Percentiles rank a stretch among this genome's conserved stretches.
Evolutionary conservation across 2,113 vertebrate genomes (phyloP).

Genomic region (Pomatorhinus ruficollis): DNA sequence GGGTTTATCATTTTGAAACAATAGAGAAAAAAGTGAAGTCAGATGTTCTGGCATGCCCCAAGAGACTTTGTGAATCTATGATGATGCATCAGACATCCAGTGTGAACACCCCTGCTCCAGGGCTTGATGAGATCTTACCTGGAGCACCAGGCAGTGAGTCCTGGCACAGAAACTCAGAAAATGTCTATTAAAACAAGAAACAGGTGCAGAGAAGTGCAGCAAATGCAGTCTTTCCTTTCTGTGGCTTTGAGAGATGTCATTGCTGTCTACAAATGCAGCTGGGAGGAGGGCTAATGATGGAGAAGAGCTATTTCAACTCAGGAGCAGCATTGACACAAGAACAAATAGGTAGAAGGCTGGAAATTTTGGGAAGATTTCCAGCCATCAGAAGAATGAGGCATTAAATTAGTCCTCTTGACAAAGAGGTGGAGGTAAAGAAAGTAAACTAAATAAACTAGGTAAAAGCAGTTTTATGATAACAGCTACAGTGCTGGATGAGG

Average conservation of each 20-base stretch:
- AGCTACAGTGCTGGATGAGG: neutral
- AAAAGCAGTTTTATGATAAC: neutral
- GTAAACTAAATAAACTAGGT: neutral
- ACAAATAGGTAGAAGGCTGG: neutral
- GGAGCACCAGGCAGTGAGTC: neutral
- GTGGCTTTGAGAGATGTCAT: neutral
- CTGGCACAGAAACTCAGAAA: neutral
- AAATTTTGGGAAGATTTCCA: constrained; percentile 12
- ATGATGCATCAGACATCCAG: neutral
- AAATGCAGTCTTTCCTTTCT: neutral
- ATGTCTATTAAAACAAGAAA: neutral
- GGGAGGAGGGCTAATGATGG: neutral
- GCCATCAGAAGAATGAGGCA: neutral
- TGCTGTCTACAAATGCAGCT: neutral
- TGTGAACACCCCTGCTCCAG: neutral
- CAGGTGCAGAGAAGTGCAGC: neutral
- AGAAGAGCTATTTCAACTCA: neutral
- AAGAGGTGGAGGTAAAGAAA: neutral
- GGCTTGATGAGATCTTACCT: neutral
- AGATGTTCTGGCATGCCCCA: neutral
- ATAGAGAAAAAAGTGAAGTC: neutral
- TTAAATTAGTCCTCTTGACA: neutral
- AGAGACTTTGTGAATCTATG: neutral
- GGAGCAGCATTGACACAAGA: neutral
- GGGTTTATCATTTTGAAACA: neutral